A percentile compares a stretch with the other conserved stretches of the same genome.
Evolutionary conservation across 2,113 vertebrate species (phyloP).

Genomic region (Campylomormyrus tamandua): DNA sequence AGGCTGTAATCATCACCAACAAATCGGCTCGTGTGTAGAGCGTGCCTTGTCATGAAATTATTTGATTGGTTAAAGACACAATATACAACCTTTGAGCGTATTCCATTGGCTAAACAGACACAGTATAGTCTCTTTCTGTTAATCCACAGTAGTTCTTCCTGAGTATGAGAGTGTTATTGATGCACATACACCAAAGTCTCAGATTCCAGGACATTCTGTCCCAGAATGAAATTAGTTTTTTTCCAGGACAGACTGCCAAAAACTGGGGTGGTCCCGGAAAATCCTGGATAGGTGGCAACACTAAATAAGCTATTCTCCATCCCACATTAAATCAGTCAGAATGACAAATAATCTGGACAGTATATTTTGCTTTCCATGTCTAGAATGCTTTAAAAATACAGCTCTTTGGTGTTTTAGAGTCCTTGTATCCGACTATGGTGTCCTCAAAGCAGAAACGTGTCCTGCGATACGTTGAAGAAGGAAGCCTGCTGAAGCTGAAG

Average conservation of each 20-base stretch:
- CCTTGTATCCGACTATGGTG: constrained; percentile 45
- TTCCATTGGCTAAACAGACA: no score
- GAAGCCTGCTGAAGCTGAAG: constrained; percentile 61
- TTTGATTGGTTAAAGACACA: neutral
- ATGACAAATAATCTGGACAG: neutral
- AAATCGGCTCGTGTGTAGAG: no score
- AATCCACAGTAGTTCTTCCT: neutral
- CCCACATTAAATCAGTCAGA: neutral
- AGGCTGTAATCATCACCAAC: no score
- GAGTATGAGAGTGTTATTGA: neutral
- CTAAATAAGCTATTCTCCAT: neutral
- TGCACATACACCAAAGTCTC: neutral
- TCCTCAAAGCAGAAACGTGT: constrained; percentile 56
- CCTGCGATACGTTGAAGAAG: constrained; percentile 65
- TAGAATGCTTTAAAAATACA: neutral
- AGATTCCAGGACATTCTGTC: neutral
- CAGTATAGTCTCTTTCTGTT: no score
- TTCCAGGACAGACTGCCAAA: neutral
- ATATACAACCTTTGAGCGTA: no score
- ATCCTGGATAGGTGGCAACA: neutral
- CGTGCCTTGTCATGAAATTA: neutral
- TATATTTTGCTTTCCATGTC: neutral
- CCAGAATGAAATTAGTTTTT: neutral
- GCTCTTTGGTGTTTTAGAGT: neutral
- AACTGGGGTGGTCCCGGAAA: neutral